Evolutionary conservation across 1,140 invertebrate genomes (phyloP).

Genomic region (Danaus plexippus): DNA sequence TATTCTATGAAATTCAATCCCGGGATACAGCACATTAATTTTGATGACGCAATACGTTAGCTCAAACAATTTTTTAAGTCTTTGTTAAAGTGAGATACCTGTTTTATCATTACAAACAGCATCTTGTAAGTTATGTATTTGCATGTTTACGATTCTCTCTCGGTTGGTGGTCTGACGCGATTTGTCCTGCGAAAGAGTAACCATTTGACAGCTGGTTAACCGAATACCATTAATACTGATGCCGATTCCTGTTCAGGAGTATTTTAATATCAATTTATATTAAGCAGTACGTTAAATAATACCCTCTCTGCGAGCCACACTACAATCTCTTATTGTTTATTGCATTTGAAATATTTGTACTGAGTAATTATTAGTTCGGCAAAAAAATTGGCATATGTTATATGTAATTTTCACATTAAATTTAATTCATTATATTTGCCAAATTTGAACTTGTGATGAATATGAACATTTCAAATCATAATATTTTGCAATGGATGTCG

Average conservation of each 20-base stretch:
- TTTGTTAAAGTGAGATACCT: slow-evolving; percentile 32
- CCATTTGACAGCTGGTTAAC: slow-evolving; percentile 52
- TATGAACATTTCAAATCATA: not conserved
- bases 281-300: no score
- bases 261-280: slow-evolving; percentile 46
- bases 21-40: no score
- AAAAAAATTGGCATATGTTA: no score
- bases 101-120: slow-evolving; percentile 39
- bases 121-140: slow-evolving; percentile 51
- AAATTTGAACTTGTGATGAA: no score
- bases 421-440: no score
- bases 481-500: slow-evolving; percentile 10
- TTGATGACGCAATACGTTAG: not conserved
- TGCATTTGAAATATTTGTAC: no score
- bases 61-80: slow-evolving; percentile 8
- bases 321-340: no score
- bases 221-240: slow-evolving; percentile 48
- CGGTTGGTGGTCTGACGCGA: slow-evolving; percentile 53
- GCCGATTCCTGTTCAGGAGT: slow-evolving; percentile 31
- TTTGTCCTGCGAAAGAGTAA: slow-evolving; percentile 52
- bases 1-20: no score
- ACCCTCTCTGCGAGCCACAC: no score
- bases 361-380: no score
- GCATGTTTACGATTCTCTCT: slow-evolving; percentile 51
- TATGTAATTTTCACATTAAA: no score